phyloP scores from a whole-genome alignment of 2,888 invertebrate species.

The Cryptocephalus primarius region DNA sequence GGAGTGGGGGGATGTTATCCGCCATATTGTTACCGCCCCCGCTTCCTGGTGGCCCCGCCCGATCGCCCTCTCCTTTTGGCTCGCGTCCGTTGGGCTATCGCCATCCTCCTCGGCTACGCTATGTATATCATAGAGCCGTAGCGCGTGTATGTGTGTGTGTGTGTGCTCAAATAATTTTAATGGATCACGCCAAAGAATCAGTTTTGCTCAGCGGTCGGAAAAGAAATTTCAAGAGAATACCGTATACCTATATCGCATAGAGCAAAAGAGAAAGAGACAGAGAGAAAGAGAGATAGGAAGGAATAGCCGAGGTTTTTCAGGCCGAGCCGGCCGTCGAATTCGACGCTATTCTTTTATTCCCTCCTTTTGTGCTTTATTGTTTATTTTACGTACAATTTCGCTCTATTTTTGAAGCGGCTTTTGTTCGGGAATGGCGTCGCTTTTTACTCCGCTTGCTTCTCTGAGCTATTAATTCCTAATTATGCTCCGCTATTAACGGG shows the following conservation, averaged over 20 bases:
- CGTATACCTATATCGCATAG: background rate
- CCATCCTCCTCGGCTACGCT: conserved; percentile 27
- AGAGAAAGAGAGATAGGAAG: conserved; percentile 14
- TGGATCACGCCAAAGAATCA: conserved; percentile 36
- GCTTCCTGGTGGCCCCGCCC: conserved; percentile 28
- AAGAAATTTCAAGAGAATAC: background rate
- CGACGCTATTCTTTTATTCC: conserved; percentile 20
- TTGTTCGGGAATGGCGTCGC: conserved; percentile 4
- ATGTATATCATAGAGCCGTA: conserved; percentile 33
- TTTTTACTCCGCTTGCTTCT: background rate
- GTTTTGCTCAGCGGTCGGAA: conserved; percentile 28
- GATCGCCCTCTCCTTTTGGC: conserved; percentile 27
- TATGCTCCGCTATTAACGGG: background rate
- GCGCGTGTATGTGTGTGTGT: background rate
- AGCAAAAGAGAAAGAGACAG: background rate
- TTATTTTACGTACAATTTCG: conserved; percentile 17
- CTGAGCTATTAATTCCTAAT: background rate
- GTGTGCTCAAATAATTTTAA: conserved; percentile 38
- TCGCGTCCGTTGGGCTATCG: conserved; percentile 18
- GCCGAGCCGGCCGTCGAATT: conserved; percentile 9
- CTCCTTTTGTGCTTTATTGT: conserved; percentile 18
- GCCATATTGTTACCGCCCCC: conserved; percentile 40
- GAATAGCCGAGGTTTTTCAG: conserved; percentile 19
- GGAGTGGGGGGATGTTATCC: conserved; percentile 33
- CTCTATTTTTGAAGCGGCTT: conserved; percentile 9